Base-by-base conservation (phyloP, 2,888 invertebrate genomes). In the Lordiphosa fenestrarum region DNA sequence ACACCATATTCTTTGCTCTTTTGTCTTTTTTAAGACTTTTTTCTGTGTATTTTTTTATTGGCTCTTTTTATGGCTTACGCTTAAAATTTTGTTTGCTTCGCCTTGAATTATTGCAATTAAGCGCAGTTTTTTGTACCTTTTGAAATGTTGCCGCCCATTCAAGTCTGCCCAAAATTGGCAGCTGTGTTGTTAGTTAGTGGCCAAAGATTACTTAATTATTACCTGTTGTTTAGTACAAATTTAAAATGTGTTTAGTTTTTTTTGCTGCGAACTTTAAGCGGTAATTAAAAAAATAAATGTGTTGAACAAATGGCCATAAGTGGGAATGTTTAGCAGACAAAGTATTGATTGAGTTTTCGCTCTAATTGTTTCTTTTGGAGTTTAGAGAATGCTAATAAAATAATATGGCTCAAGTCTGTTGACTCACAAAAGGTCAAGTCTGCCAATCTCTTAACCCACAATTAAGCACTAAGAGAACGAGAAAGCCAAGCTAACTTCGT, bases 61-160 rank as follows among this genome's bases (percentile, higher is more conserved):
- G 71, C 72, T 61, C 73, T 71, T 71, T 81, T 78, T 80, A 73
- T 64, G 66, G 66, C 58, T 75, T 71, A 77, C 65, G 66, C 67
- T 78, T 72, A 69, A 30, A 41, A 58, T 57, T 61, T 40, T 53
- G 25, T 57, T 59, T 49, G 40, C 40, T 60, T 63, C 57, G 33
- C 57, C 15, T 23, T 71, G 75, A 82, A 77, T 71, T 80, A 84
- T 83, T 84, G 82, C 82, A 83, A 84, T 84, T 84, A 83, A 77
- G 71, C 74, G 65, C 68, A 65, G 60, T 66, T 66, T 77, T 81
- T 74, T 75, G 71, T 75, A 65, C 63, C 74, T 66, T 70, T 78
- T 78, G 54, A 73, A 77, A 56, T 69, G 81, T 68, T 67, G 75
- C 71, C 80, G 68, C 56, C 66, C 42, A 51, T 38, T 50, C 7